Base-by-base conservation (phyloP, 2,888 invertebrate genomes). In the Pachymerium ferrugineum region DNA sequence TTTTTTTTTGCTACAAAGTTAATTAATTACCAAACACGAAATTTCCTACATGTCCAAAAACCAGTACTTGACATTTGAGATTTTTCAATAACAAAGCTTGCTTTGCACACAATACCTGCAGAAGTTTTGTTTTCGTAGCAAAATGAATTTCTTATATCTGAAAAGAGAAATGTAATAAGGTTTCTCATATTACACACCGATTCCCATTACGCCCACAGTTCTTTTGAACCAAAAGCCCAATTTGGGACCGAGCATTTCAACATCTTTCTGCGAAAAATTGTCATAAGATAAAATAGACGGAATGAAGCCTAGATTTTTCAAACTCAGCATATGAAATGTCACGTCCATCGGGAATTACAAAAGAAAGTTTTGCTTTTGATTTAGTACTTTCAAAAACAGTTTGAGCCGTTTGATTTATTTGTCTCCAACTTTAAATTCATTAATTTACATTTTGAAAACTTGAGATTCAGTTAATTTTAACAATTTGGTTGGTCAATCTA, bases 131-230 rank as follows among this genome's bases (percentile, higher is more conserved):
- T n/a, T n/a, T n/a, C n/a, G n/a, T n/a, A n/a, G n/a, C n/a, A n/a
- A n/a, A n/a, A n/a, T n/a, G n/a, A n/a, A n/a, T n/a, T n/a, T n/a
- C n/a, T n/a, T n/a, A n/a, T n/a, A n/a, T n/a, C n/a, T n/a, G n/a
- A n/a, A n/a, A n/a, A n/a, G n/a, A n/a, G n/a, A n/a, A n/a, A n/a
- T n/a, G n/a, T n/a, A n/a, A n/a, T n/a, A n/a, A n/a, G n/a, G n/a
- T n/a, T n/a, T n/a, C n/a, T 19, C 4, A 22, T 54, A 62, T 71
- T 42, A 47, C 76, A 76, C 10, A 29, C 62, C 16, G 29, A 62
- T 31, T 6, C 29, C 28, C n/a, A 73, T 8, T 12, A 73, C 73
- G 1, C 73, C 73, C 31, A 73, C 30, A 10, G 29, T 73, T 73
- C 73, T 62, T 73, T 38, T 42, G 10, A 73, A 62, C 42, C 62